Percentiles rank a stretch among this genome's conserved stretches.
phyloP scores from a whole-genome alignment of 2,888 invertebrate species.

The Rotaria socialis region DNA sequence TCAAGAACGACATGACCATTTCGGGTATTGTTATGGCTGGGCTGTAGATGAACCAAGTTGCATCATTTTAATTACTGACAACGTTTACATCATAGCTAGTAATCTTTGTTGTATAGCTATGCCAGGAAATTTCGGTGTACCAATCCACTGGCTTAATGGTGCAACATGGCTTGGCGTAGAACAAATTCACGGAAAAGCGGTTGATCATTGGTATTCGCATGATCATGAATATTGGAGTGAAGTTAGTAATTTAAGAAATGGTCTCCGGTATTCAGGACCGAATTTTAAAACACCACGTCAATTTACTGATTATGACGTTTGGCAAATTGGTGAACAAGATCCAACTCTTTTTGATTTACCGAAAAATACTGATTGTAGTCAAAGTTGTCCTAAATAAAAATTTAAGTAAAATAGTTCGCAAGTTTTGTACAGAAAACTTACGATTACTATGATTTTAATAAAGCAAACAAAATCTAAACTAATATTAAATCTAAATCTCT shows the following conservation, averaged over 20 bases:
- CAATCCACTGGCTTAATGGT: neutral
- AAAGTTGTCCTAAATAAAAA: neutral
- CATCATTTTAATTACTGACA: neutral
- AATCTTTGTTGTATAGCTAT: neutral
- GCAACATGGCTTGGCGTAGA: neutral
- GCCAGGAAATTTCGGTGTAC: neutral
- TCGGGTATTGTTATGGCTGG: neutral
- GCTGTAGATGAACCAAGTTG: neutral
- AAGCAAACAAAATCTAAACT: too few species aligned
- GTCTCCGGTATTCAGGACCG: neutral
- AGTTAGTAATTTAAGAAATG: neutral
- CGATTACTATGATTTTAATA: too few species aligned
- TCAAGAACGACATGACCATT: constrained; percentile 2
- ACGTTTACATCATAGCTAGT: neutral
- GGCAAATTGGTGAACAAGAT: neutral
- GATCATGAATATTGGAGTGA: constrained; percentile 26
- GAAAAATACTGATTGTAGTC: neutral
- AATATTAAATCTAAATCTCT: too few species aligned
- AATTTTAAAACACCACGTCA: constrained; percentile 16
- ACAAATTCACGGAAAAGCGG: neutral
- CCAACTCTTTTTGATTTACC: neutral
- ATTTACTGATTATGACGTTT: neutral
- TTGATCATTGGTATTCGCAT: neutral
- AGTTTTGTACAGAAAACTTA: too few species aligned
- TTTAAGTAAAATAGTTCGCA: too few species aligned